Evolutionary conservation across 2,888 invertebrate genomes (phyloP).

Genomic region (Andrena trimmerana): DNA sequence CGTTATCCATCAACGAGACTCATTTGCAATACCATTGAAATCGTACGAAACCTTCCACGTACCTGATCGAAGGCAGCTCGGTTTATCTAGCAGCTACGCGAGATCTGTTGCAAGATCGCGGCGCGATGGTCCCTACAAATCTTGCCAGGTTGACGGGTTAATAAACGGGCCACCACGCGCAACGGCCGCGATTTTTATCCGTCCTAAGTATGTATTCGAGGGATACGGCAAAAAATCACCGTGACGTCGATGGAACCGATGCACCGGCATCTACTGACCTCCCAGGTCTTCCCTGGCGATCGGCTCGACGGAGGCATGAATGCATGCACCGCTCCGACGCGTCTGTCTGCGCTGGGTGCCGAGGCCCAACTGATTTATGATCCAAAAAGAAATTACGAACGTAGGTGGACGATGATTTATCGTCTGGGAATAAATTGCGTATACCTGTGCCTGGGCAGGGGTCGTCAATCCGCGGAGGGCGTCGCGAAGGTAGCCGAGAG

Average conservation of each 20-base stretch:
- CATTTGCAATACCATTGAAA: background rate
- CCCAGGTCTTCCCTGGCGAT: slow-evolving; percentile 17
- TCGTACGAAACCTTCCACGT: background rate
- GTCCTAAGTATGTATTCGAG: background rate
- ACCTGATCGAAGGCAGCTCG: background rate
- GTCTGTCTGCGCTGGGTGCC: slow-evolving; percentile 55
- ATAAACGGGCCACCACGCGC: slow-evolving; percentile 33
- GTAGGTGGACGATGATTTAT: slow-evolving; percentile 81
- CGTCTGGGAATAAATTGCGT: slow-evolving; percentile 77
- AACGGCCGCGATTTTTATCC: slow-evolving; percentile 22
- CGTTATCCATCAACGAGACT: background rate
- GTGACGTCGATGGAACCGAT: slow-evolving; percentile 28
- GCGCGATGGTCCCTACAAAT: background rate
- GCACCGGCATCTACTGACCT: slow-evolving; percentile 22
- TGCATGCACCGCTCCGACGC: slow-evolving; percentile 41
- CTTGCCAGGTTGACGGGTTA: slow-evolving; percentile 22
- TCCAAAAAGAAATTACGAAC: slow-evolving; percentile 78
- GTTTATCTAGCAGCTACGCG: background rate
- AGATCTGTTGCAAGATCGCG: slow-evolving; percentile 1
- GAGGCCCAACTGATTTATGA: slow-evolving; percentile 76
- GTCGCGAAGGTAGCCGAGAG: slow-evolving; percentile 34
- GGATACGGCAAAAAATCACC: slow-evolving; percentile 23
- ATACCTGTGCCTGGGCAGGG: slow-evolving; percentile 65
- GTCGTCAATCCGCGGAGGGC: slow-evolving; percentile 57
- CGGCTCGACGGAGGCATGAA: background rate